These are phyloP conservation scores for Vesta saturnalis DNA, from an alignment of 2,888 invertebrate genomes.

Conservation along the genomic window DNA sequence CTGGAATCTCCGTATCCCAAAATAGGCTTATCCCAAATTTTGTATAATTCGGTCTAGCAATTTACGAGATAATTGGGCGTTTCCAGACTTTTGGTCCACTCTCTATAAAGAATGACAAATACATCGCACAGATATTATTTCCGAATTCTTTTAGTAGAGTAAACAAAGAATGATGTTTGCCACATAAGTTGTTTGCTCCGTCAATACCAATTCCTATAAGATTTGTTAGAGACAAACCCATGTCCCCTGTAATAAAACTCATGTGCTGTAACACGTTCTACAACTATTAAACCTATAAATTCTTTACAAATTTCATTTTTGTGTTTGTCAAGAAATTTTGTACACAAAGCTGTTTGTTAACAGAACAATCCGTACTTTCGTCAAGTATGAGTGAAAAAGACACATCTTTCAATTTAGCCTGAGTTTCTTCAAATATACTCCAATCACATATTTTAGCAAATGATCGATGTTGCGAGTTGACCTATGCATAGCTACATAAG, in stretches of 20 bases:
- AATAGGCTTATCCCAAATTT: too few relatives aligned
- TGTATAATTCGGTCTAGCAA: too few relatives aligned
- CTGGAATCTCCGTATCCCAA: too few relatives aligned
- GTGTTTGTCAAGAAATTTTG: too few relatives aligned
- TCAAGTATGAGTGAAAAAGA: neutral
- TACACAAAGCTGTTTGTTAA: too few relatives aligned
- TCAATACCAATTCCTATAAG: constrained; percentile 46
- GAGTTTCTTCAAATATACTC: neutral
- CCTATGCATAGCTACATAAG: neutral
- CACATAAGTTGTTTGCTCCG: constrained; percentile 45
- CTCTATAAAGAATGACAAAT: constrained; percentile 42
- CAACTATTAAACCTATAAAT: neutral
- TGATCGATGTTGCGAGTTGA: neutral
- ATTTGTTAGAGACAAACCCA: neutral
- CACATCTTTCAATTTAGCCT: neutral
- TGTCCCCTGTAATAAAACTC: too few relatives aligned
- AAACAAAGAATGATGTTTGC: constrained; percentile 45
- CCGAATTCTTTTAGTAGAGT: constrained; percentile 40
- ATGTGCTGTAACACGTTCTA: too few relatives aligned
- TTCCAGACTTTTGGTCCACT: too few relatives aligned
- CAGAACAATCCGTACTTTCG: too few relatives aligned
- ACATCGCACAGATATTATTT: constrained; percentile 41
- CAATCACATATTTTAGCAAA: neutral
- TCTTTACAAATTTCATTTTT: too few relatives aligned
- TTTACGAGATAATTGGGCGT: too few relatives aligned